Evolutionary conservation across 2,888 invertebrate species (phyloP), one percentile per base, ranked within the genome.

Genomic region (Baccha elongata): DNA sequence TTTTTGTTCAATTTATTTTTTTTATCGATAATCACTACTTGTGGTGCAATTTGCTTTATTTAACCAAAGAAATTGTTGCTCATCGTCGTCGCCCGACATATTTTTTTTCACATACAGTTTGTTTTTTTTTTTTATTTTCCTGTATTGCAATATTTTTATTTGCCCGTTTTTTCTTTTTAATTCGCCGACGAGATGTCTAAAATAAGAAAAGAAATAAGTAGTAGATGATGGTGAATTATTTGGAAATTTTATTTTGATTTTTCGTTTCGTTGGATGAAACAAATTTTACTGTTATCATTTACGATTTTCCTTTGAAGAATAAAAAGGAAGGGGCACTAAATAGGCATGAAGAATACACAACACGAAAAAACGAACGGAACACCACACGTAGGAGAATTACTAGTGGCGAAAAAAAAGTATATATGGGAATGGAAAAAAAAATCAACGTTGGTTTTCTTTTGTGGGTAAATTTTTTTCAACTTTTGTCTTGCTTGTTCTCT

Each of bases 231-330:
- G 53, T 46, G 46, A 71, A 71, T 72, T 62, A 72, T 76, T 75
- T 81, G 60, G 72, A 78, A 83, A 83, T 83, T 72, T 53, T 83
- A 78, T 73, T 76, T 81, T 81, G 69, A 32, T 81, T 53, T 75
- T 75, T 81, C 64, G 68, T 52, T 80, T 80, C 60, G 69, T 75
- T 21, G 40, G 65, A 48, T 72, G 67, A 72, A 76, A 83, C 81
- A 68, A 83, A 76, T 76, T 83, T 83, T 73, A 78, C 83, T 83
- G 83, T 83, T 83, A 78, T 83, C 83, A 78, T 83, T 78, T 44
- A 73, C 78, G 44, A 73, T 78, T 83, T 83, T 73, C 55, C 72
- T 78, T 83, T 73, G 44, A 62, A 62, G 65, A 58, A 35, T 32
- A 15, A 40, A 21, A 58, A 40, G 40, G 40, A 23, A 48, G 48